These are phyloP conservation scores for Adineta ricciae DNA, from an alignment of 2,888 invertebrate genomes.

Conservation along the genomic window DNA sequence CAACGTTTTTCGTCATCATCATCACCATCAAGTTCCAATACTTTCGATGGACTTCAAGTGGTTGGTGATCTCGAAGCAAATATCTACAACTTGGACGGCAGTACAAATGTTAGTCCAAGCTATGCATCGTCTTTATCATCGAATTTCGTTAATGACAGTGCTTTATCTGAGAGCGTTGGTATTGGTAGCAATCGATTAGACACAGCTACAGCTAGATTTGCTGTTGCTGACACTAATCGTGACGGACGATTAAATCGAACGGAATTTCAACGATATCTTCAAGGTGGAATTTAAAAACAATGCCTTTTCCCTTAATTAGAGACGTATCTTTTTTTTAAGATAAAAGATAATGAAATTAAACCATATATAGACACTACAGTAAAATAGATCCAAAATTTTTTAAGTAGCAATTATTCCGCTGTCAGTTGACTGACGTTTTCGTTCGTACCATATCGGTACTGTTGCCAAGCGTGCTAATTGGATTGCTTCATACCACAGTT, in stretches of 20 bases:
- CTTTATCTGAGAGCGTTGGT: neutral
- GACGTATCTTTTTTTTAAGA: neutral
- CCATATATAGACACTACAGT: neutral
- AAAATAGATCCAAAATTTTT: neutral
- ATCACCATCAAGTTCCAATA: neutral
- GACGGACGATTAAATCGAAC: neutral
- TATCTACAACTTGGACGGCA: neutral
- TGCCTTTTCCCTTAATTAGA: neutral
- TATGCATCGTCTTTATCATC: neutral
- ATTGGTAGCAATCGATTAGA: neutral
- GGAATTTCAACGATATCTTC: neutral
- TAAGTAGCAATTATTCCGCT: neutral
- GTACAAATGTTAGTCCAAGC: neutral
- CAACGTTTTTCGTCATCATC: neutral
- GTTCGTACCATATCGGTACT: neutral
- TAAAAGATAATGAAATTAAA: neutral
- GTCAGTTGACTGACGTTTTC: neutral
- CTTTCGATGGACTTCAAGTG: neutral
- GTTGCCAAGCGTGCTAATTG: neutral
- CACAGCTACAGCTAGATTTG: neutral
- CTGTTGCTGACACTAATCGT: neutral
- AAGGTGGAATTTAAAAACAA: neutral
- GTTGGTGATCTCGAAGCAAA: neutral
- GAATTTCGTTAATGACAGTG: neutral
- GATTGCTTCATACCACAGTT: neutral